These are phyloP conservation scores for Agapetus fuscipes DNA, from an alignment of 2,888 invertebrate species.

Conservation along the genomic window DNA sequence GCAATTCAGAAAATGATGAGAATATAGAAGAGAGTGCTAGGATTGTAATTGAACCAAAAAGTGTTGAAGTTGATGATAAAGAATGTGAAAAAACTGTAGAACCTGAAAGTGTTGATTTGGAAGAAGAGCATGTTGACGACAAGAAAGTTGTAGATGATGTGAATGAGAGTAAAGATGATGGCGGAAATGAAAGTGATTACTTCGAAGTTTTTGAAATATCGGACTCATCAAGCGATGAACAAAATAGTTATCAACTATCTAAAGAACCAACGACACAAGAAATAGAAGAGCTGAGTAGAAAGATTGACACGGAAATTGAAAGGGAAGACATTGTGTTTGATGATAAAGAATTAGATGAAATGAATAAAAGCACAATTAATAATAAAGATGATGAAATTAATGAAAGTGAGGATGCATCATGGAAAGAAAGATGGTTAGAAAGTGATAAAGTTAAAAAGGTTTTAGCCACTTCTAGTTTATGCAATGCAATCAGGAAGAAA, in stretches of 20 bases:
- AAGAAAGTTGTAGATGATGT: constrained; percentile 13
- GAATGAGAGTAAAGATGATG: constrained; percentile 14
- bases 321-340: constrained; percentile 30
- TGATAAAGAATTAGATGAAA: constrained; percentile 22
- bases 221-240: constrained; percentile 26
- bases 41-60: background rate
- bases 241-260: constrained; percentile 34
- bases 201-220: constrained; percentile 28
- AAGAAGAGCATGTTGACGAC: background rate
- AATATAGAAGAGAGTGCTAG: background rate
- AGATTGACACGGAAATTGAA: constrained; percentile 36
- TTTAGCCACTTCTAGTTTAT: constrained; percentile 42
- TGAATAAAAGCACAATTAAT: constrained; percentile 2
- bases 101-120: constrained; percentile 7
- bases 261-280: constrained; percentile 39
- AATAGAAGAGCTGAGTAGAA: constrained; percentile 39
- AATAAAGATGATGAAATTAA: constrained; percentile 23
- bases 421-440: constrained; percentile 50
- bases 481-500: constrained; percentile 52
- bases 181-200: constrained; percentile 5
- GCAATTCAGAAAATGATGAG: constrained; percentile 1
- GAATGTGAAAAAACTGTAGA: constrained; percentile 16
- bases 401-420: constrained; percentile 32
- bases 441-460: constrained; percentile 52
- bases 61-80: constrained; percentile 4